These are phyloP conservation scores for Hiodon tergisus DNA, from an alignment of 2,113 vertebrate genomes.

Conservation along the genomic window DNA sequence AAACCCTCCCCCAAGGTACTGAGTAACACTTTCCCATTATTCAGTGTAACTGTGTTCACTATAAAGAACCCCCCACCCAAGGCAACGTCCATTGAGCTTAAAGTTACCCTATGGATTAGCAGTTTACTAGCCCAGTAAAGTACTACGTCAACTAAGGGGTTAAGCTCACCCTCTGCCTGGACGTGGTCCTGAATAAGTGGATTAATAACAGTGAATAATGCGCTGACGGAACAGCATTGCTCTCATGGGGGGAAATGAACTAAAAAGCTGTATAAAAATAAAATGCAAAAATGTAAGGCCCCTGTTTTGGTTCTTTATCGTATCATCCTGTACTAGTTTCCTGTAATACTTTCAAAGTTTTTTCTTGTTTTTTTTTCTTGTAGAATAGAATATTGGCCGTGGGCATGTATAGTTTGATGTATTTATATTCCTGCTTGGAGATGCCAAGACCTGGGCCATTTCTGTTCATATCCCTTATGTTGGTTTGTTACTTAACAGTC, in stretches of 20 bases:
- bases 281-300: conserved; percentile 8
- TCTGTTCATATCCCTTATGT: too few relatives aligned
- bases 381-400: not conserved
- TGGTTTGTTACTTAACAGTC: too few relatives aligned
- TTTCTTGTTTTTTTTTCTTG: not conserved
- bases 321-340: too few relatives aligned
- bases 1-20: conserved; percentile 16
- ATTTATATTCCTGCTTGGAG: too few relatives aligned
- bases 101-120: conserved; percentile 56
- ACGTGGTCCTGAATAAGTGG: conserved; percentile 9
- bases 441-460: too few relatives aligned
- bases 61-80: conserved; percentile 2
- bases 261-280: not conserved
- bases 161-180: conserved; percentile 9
- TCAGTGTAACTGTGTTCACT: conserved; percentile 36
- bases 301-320: not conserved
- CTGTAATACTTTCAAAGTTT: too few relatives aligned
- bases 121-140: conserved; percentile 59
- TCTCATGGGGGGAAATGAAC: not conserved
- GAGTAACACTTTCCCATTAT: conserved; percentile 36
- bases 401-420: too few relatives aligned
- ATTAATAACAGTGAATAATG: conserved; percentile 10
- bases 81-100: conserved; percentile 47
- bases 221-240: not conserved
- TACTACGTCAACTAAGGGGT: conserved; percentile 40